These are phyloP conservation scores for Scalopus aquaticus DNA, from an alignment of 2,113 vertebrate species.

Conservation along the genomic window DNA sequence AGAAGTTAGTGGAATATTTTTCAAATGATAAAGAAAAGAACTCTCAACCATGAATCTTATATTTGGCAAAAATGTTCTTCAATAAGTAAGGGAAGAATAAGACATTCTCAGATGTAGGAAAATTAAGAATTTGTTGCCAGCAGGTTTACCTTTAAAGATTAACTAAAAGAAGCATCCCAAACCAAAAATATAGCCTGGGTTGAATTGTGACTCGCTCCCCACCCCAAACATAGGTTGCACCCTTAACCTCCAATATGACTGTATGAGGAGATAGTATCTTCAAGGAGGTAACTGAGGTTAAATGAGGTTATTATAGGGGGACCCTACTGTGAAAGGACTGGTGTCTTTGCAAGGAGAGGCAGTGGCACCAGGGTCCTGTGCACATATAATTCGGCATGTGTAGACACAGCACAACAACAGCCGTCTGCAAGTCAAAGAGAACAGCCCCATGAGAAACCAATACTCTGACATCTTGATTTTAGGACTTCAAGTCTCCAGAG, in stretches of 20 bases:
- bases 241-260: not conserved
- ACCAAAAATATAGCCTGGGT: not conserved
- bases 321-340: not conserved
- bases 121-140: not conserved
- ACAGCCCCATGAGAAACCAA: not conserved
- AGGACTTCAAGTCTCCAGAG: not conserved
- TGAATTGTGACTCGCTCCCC: not conserved
- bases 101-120: not conserved
- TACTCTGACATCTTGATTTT: not conserved
- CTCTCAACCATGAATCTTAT: not conserved
- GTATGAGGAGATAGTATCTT: not conserved
- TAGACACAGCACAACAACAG: not conserved
- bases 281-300: not conserved
- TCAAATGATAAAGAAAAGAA: not conserved
- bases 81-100: not conserved
- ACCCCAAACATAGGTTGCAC: not conserved
- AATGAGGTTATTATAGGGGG: not conserved
- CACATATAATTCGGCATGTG: not conserved
- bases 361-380: not conserved
- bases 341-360: not conserved
- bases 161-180: not conserved
- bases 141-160: not conserved
- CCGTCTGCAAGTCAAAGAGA: not conserved
- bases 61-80: not conserved
- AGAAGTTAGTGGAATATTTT: not conserved